Evolutionary conservation across 2,888 invertebrate species (phyloP).

Genomic region (Electrophaes corylata): DNA sequence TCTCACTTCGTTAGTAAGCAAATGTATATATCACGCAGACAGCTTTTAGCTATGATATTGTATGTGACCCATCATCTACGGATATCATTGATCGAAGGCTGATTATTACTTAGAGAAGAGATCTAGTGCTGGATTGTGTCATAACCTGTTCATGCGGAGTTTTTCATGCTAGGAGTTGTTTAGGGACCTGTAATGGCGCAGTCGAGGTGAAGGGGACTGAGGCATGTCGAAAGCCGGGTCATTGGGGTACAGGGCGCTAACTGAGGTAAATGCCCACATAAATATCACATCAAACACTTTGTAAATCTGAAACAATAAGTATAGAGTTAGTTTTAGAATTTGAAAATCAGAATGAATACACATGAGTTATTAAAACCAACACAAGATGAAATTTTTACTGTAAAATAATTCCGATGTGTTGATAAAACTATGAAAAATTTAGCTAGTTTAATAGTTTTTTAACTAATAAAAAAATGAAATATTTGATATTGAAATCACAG

Average conservation of each 20-base stretch:
- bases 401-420: neutral
- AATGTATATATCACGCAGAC: too few species aligned
- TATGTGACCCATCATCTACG: too few species aligned
- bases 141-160: constrained; percentile 22
- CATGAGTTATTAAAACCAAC: too few species aligned
- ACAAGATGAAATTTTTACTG: neutral
- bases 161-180: constrained; percentile 64
- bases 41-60: too few species aligned
- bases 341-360: neutral
- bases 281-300: constrained; percentile 83
- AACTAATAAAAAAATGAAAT: too few species aligned
- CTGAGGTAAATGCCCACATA: constrained; percentile 73
- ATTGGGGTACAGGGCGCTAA: constrained; percentile 79
- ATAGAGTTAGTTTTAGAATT: constrained; percentile 26
- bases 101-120: neutral
- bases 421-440: neutral
- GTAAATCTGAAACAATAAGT: constrained; percentile 80
- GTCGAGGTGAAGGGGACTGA: constrained; percentile 87
- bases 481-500: too few species aligned
- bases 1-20: too few species aligned
- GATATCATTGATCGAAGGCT: too few species aligned
- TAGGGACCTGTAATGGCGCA: constrained; percentile 91
- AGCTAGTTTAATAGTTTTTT: too few species aligned
- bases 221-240: constrained; percentile 90
- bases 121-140: constrained; percentile 11